These are phyloP conservation scores for Nesoenas mayeri DNA, from an alignment of 2,113 vertebrate genomes.

Conservation along the genomic window DNA sequence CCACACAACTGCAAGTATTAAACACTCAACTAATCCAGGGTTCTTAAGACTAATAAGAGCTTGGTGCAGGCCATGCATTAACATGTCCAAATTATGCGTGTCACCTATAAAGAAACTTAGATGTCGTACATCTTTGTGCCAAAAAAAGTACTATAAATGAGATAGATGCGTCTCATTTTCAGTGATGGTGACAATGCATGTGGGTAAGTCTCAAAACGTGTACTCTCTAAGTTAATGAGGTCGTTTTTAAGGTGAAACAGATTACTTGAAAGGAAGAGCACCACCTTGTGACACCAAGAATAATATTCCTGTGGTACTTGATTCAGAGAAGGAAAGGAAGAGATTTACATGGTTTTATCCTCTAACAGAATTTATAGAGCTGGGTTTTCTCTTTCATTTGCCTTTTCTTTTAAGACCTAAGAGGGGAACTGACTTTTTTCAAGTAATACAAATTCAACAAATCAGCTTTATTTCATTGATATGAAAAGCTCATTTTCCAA, in stretches of 20 bases:
- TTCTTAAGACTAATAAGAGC: background rate
- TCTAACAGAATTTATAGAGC: background rate
- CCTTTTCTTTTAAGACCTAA: background rate
- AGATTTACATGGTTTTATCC: background rate
- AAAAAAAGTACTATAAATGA: background rate
- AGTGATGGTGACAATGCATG: background rate
- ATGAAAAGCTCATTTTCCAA: constrained; percentile 18
- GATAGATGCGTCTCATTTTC: background rate
- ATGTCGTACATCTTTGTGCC: background rate
- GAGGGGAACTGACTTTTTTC: background rate
- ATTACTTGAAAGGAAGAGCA: constrained; percentile 49
- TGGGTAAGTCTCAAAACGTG: background rate
- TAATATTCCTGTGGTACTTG: background rate
- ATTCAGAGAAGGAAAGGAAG: background rate
- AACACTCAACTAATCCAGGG: background rate
- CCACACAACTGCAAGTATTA: background rate
- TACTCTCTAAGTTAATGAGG: background rate
- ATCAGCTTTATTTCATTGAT: constrained; percentile 18
- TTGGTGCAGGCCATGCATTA: background rate
- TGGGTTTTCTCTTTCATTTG: constrained; percentile 30
- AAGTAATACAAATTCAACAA: constrained; percentile 28
- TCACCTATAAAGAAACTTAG: background rate
- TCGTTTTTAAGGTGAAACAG: constrained; percentile 9
- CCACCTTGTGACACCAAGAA: constrained; percentile 48
- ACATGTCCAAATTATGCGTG: background rate